Evolutionary conservation across 92 coral and sea anemone genomes (phyloP).

Genomic region (Bergia puertoricense): DNA sequence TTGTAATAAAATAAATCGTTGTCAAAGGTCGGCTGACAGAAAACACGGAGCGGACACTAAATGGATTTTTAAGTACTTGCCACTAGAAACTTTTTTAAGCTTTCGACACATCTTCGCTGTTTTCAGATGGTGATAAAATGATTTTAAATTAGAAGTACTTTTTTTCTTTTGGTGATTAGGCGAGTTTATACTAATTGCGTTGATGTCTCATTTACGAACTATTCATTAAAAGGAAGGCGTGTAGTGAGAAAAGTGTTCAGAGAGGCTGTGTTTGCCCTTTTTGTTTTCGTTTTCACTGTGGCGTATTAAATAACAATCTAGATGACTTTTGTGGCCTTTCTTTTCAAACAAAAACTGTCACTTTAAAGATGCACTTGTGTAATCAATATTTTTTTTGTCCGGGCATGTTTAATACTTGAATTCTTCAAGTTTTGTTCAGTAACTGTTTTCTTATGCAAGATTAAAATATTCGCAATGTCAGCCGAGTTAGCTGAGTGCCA

Average conservation of each 20-base stretch:
- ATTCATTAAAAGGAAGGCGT: constrained; percentile 19
- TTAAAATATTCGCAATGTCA: neutral
- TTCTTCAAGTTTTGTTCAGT: neutral
- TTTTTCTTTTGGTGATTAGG: constrained; percentile 30
- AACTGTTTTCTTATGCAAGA: neutral
- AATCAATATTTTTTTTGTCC: neutral
- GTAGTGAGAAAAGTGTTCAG: neutral
- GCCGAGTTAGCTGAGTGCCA: neutral
- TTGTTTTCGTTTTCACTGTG: constrained; percentile 15
- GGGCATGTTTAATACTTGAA: constrained; percentile 9
- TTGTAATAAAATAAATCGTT: neutral
- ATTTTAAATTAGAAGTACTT: neutral
- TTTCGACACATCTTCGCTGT: neutral
- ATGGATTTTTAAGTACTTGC: neutral
- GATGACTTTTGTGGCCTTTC: constrained; percentile 15
- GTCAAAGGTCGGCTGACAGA: neutral
- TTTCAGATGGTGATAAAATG: constrained; percentile 16
- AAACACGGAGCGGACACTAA: neutral
- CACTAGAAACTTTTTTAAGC: neutral
- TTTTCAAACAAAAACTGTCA: constrained; percentile 35
- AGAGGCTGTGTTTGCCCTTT: constrained; percentile 22
- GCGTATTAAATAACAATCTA: constrained; percentile 32
- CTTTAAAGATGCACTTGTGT: constrained; percentile 17
- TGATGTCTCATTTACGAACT: neutral
- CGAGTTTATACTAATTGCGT: neutral